Evolutionary conservation across 2,113 vertebrate genomes (phyloP).

Genomic region (Lophotis ruficrista): DNA sequence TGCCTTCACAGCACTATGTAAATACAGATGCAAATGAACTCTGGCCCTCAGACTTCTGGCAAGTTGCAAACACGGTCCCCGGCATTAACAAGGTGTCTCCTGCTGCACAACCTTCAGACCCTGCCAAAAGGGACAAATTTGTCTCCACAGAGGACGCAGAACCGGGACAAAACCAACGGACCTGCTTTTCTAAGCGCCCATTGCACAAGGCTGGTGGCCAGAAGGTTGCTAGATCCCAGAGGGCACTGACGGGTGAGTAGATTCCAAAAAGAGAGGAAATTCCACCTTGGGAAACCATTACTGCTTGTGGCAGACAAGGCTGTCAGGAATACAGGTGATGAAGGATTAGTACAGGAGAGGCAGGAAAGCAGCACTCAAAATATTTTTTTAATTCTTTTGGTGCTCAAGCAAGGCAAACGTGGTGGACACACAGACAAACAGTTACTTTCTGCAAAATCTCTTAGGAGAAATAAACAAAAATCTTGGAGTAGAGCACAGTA

Average conservation of each 20-base stretch:
- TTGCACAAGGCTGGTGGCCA: neutral
- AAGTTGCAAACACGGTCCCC: neutral
- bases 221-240: neutral
- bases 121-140: neutral
- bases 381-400: neutral
- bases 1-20: slow-evolving; percentile 27
- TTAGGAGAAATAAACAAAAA: slow-evolving; percentile 16
- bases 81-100: neutral
- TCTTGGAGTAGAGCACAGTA: slow-evolving; percentile 7
- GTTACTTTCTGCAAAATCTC: slow-evolving; percentile 41
- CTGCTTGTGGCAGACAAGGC: neutral
- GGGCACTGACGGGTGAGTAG: slow-evolving; percentile 11
- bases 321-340: slow-evolving; percentile 6
- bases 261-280: slow-evolving; percentile 19
- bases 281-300: slow-evolving; percentile 26
- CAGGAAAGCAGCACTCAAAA: neutral
- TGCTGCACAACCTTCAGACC: neutral
- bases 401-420: slow-evolving; percentile 4
- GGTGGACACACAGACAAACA: neutral
- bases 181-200: neutral
- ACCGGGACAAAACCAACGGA: neutral
- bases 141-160: neutral
- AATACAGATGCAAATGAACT: slow-evolving; percentile 23
- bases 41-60: neutral
- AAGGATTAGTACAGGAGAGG: neutral